phyloP scores from a whole-genome alignment of 2,888 invertebrate genomes.

The Syritta pipiens region DNA sequence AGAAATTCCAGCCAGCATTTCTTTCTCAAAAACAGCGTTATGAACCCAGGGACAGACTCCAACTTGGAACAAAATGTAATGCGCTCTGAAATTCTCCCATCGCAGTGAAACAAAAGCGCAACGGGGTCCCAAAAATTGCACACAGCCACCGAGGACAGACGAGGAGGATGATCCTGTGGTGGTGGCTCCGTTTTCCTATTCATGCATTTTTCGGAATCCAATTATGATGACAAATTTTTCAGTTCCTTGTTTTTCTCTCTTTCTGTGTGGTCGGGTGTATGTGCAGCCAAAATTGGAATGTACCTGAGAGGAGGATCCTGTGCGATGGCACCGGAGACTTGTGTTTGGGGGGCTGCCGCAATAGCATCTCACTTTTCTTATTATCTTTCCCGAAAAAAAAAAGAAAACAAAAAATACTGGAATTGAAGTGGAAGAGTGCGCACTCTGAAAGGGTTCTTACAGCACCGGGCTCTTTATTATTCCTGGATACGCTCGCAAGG shows the following conservation, averaged over 20 bases:
- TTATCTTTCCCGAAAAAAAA: no score
- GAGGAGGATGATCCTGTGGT: no score
- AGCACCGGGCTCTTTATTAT: constrained; percentile 47
- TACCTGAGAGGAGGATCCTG: constrained; percentile 43
- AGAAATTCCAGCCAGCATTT: no score
- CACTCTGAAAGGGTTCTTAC: constrained; percentile 55
- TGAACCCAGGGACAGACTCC: no score
- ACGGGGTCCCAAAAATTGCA: no score
- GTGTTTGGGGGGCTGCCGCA: constrained; percentile 6
- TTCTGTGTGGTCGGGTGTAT: not conserved
- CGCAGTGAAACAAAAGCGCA: no score
- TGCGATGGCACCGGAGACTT: constrained; percentile 17
- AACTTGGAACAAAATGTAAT: no score
- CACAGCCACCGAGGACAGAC: no score
- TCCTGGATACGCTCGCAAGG: constrained; percentile 48
- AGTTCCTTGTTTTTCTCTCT: constrained; percentile 31
- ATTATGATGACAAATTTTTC: constrained; percentile 60
- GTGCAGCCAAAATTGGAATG: constrained; percentile 51
- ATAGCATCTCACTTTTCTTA: constrained; percentile 6
- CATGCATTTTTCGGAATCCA: constrained; percentile 60
- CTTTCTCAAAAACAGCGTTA: no score
- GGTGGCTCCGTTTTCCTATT: constrained; percentile 40
- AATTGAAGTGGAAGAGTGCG: constrained; percentile 65
- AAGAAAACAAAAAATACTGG: constrained; percentile 30
- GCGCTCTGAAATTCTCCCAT: no score